Evolutionary conservation across 1,140 invertebrate genomes (phyloP).

Genomic region (Thaumetopoea pityocampa): DNA sequence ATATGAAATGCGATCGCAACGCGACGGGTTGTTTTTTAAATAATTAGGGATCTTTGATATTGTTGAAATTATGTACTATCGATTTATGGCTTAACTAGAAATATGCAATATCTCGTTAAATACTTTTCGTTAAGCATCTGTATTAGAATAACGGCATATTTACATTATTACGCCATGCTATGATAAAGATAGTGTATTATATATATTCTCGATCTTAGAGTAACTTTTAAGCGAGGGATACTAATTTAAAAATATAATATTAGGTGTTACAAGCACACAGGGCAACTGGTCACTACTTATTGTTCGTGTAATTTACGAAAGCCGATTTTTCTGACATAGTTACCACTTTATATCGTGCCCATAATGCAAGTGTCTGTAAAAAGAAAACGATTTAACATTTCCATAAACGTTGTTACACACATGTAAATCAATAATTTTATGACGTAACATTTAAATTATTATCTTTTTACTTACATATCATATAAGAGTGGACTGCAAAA

Average conservation of each 20-base stretch:
- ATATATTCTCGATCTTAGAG: constrained; percentile 52
- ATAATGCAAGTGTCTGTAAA: no score
- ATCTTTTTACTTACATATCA: no score
- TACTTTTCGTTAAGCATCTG: constrained; percentile 59
- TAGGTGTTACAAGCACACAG: constrained; percentile 63
- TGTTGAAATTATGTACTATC: constrained; percentile 72
- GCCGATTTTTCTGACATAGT: not conserved
- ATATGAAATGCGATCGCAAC: constrained; percentile 62
- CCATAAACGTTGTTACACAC: no score
- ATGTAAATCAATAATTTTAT: no score
- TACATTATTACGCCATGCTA: constrained; percentile 56
- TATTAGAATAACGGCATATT: constrained; percentile 50
- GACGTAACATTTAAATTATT: no score
- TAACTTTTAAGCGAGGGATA: constrained; percentile 53
- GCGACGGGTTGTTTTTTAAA: constrained; percentile 43
- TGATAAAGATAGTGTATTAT: constrained; percentile 37
- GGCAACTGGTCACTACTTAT: constrained; percentile 56
- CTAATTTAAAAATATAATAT: constrained; percentile 43
- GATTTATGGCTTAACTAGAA: constrained; percentile 68
- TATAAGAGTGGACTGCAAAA: no score
- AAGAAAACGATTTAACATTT: no score
- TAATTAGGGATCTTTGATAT: constrained; percentile 72
- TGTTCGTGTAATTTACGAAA: constrained; percentile 12
- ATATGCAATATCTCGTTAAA: constrained; percentile 67
- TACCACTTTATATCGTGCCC: no score